Evolutionary conservation across 2,797 vertebrate genomes (phyloP), one percentile per base, ranked within the genome.

Genomic region (Anguilla marmorata): DNA sequence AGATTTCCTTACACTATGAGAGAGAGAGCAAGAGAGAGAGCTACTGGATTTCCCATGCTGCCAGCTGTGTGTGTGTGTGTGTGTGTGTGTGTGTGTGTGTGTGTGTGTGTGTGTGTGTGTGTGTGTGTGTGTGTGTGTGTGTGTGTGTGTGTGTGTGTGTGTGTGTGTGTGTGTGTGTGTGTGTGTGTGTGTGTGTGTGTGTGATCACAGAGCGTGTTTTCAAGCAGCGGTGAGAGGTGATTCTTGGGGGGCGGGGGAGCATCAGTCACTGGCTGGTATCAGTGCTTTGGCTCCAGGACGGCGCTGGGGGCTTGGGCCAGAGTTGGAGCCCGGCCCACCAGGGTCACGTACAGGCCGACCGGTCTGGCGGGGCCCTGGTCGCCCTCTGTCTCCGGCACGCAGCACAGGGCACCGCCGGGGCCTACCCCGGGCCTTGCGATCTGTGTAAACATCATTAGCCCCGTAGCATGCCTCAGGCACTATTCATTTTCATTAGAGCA

Each of bases 371-470:
- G 92, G 94, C 93, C 94, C 92, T 89, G 93, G 93, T 93, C 92
- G 92, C 94, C 93, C 92, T 93, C 91, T 86, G 86, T 0, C 58
- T 89, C 86, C 91, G 88, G 91, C 92, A 92, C 90, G 86, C 91
- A 89, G 89, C 0, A 84, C 93, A 88, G 88, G 92, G 90, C 89
- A 94, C 92, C 94, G 91, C 93, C 94, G 94, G 94, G 93, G 91
- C 91, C 19, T 90, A 90, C 92, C 94, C 95, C 94, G 92, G 69
- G 91, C 92, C 88, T 93, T 88, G 93, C 95, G 95, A 94, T 96
- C 96, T 96, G 95, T 95, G 93, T 96, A 97, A 97, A 97, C 97
- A 97, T 94, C 92, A 89, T 95, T 95, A 95, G 95, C 94, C 94
- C 90, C 87, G 56, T 87, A 92, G 90, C 94, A 92, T 94, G 91